Evolutionary conservation across 2,888 invertebrate genomes (phyloP).

Genomic region (Cataglyphis altisquamis): DNA sequence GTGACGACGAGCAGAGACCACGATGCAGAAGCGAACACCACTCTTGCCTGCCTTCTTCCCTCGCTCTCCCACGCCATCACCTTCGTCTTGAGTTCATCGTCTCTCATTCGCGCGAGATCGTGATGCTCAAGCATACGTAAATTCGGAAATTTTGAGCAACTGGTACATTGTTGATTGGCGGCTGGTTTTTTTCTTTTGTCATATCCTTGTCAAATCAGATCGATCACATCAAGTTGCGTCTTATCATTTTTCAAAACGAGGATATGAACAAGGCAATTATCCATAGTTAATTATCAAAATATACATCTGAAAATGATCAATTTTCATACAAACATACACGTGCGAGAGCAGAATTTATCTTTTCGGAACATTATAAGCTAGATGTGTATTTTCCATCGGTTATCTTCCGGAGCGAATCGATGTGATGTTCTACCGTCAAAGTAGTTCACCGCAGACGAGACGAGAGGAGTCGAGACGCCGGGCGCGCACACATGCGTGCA

Average conservation of each 20-base stretch:
- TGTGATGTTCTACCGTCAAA: conserved; percentile 41
- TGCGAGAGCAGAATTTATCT: background rate
- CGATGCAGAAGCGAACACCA: conserved; percentile 69
- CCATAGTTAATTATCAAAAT: background rate
- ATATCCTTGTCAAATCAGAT: background rate
- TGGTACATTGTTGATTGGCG: background rate
- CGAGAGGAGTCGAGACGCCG: background rate
- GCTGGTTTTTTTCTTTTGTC: too few relatives aligned
- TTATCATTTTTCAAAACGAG: background rate
- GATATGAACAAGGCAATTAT: background rate
- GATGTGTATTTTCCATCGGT: conserved; percentile 15
- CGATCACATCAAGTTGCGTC: background rate
- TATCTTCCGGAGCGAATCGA: conserved; percentile 47
- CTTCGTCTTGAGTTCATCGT: conserved; percentile 62
- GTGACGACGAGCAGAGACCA: conserved; percentile 83
- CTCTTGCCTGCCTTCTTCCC: conserved; percentile 59
- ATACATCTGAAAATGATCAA: background rate
- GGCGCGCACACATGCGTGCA: conserved; percentile 24
- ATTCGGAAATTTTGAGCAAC: background rate
- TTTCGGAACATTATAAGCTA: background rate
- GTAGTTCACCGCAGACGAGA: conserved; percentile 43
- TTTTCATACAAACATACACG: background rate
- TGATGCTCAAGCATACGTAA: conserved; percentile 18
- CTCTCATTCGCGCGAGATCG: conserved; percentile 57
- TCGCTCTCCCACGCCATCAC: conserved; percentile 57